These are phyloP conservation scores for Urosaurus nigricauda DNA, from an alignment of 2,797 vertebrate genomes.

Conservation along the genomic window DNA sequence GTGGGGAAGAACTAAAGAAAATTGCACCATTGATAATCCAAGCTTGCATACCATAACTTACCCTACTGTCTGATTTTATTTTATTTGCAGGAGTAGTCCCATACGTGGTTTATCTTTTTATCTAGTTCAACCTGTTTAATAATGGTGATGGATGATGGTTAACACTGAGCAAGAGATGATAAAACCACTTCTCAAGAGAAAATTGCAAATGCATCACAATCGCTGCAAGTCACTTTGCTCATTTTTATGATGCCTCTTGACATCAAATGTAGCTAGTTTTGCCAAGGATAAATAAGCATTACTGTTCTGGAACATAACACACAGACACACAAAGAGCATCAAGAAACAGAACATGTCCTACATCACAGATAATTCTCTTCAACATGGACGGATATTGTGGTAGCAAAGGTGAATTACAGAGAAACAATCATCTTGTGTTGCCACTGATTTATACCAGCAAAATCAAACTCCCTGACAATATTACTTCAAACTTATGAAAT, in stretches of 20 bases:
- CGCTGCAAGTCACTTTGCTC: neutral
- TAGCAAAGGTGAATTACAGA: neutral
- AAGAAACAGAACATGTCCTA: neutral
- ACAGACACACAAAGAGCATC: neutral
- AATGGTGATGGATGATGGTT: neutral
- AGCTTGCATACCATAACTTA: too few species aligned
- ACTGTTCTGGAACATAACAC: neutral
- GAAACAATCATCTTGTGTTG: neutral
- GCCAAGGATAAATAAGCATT: neutral
- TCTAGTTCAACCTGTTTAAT: neutral
- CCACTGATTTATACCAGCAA: too few species aligned
- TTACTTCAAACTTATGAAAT: neutral
- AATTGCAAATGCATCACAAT: neutral
- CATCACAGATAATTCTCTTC: neutral
- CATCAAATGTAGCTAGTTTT: neutral
- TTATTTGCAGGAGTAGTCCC: neutral
- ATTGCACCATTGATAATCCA: too few species aligned
- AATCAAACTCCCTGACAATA: neutral
- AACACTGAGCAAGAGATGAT: neutral
- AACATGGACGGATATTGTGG: neutral
- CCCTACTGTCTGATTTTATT: neutral
- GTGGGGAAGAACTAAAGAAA: too few species aligned
- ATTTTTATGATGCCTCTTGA: neutral
- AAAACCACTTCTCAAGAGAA: neutral
- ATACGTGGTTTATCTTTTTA: neutral